phyloP scores from a whole-genome alignment of 2,888 invertebrate species.

The Gibbula magus region DNA sequence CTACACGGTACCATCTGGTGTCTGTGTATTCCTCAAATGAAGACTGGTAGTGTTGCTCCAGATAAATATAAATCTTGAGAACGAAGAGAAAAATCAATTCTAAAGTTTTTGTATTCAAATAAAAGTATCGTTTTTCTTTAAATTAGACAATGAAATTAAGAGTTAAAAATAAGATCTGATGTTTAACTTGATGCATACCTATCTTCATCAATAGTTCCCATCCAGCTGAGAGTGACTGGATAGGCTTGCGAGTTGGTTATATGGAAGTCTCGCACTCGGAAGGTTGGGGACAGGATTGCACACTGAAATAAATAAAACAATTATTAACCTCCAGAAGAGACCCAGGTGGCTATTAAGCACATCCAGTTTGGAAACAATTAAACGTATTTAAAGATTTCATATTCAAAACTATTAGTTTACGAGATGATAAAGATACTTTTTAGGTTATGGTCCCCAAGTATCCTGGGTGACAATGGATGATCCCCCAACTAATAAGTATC shows the following conservation, averaged over 20 bases:
- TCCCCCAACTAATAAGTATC: too few species aligned
- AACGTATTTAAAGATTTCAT: background rate
- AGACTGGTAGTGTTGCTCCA: background rate
- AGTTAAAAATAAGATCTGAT: background rate
- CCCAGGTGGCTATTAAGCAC: background rate
- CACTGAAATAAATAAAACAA: slow-evolving; percentile 78
- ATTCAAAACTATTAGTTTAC: background rate
- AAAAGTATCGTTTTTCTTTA: background rate
- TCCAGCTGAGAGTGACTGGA: slow-evolving; percentile 80
- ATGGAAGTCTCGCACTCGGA: slow-evolving; percentile 95
- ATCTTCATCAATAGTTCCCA: slow-evolving; percentile 78
- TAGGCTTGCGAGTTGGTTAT: slow-evolving; percentile 93
- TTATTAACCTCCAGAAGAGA: background rate
- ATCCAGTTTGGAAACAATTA: background rate
- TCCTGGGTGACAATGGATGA: too few species aligned
- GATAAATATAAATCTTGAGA: background rate
- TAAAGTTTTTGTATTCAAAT: background rate
- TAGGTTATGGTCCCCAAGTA: too few species aligned
- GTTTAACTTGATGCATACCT: slow-evolving; percentile 75
- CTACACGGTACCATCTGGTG: too few species aligned
- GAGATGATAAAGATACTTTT: too few species aligned
- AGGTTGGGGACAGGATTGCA: slow-evolving; percentile 97
- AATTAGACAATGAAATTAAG: too few species aligned
- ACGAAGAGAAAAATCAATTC: background rate
- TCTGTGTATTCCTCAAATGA: background rate